Evolutionary conservation across 23 tunicate species (phyloP).

Genomic region (Phallusia fumigata): DNA sequence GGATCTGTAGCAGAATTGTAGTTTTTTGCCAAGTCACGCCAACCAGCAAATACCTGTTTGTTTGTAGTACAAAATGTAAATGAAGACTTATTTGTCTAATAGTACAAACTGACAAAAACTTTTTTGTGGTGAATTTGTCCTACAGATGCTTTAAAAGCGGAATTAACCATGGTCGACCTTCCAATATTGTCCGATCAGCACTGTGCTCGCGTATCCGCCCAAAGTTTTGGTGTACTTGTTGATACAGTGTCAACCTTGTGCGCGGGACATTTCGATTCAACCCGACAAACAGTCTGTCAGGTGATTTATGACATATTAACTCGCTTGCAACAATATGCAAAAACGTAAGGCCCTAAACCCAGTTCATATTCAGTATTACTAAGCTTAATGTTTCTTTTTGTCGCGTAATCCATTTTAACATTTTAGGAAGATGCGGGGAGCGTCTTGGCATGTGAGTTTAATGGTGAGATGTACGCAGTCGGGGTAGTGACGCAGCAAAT

Average conservation of each 20-base stretch:
- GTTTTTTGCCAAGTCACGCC: too few relatives aligned
- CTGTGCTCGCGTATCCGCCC: constrained; percentile 35
- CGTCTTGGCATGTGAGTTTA: constrained; percentile 57
- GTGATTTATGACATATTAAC: constrained; percentile 6
- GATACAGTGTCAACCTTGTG: constrained; percentile 47
- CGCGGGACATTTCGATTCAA: constrained; percentile 82
- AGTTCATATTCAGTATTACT: too few relatives aligned
- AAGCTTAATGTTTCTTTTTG: too few relatives aligned
- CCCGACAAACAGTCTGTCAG: constrained; percentile 57
- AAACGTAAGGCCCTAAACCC: too few relatives aligned
- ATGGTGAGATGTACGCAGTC: constrained; percentile 42
- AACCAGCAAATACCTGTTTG: too few relatives aligned
- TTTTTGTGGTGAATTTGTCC: not conserved
- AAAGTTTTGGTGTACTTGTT: constrained; percentile 41
- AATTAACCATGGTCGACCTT: constrained; percentile 40
- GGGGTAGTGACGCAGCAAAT: constrained; percentile 66
- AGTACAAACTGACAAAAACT: too few relatives aligned
- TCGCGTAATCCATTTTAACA: too few relatives aligned
- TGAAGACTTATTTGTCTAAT: too few relatives aligned
- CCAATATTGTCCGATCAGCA: constrained; percentile 58
- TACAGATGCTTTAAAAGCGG: not conserved
- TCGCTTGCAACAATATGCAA: too few relatives aligned
- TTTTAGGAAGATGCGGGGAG: constrained; percentile 70
- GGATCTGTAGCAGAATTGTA: too few relatives aligned
- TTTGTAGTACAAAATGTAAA: too few relatives aligned